Conservation (phyloP, 2,888 invertebrate species). For the Xestia c-nigrum region DNA sequence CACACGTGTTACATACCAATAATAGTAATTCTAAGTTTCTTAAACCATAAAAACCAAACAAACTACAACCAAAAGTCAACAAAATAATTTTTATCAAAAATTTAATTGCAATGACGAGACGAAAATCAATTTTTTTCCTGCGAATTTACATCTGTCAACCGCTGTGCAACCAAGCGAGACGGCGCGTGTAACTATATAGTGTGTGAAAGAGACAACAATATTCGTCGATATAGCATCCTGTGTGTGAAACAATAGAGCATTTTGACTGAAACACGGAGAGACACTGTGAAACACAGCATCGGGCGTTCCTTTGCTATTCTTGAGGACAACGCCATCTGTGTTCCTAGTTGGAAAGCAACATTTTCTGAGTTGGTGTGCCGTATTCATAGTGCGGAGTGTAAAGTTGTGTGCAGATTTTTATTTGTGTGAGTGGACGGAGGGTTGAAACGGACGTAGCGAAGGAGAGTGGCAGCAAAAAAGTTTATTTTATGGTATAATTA, state of each 20-base stretch:
- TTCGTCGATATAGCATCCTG: constrained; percentile 71
- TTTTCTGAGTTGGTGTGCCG: constrained; percentile 62
- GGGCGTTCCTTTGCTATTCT: constrained; percentile 50
- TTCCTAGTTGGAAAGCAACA: constrained; percentile 67
- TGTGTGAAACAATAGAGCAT: constrained; percentile 71
- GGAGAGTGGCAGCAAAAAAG: constrained; percentile 73
- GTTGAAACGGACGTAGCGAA: constrained; percentile 83
- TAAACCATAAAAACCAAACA: constrained; percentile 30
- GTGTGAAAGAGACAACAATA: constrained; percentile 60
- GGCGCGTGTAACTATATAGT: constrained; percentile 55
- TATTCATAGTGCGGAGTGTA: constrained; percentile 49
- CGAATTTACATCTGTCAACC: constrained; percentile 71
- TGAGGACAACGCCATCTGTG: constrained; percentile 72
- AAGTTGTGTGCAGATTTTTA: constrained; percentile 59
- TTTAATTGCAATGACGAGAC: constrained; percentile 46
- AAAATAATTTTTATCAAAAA: constrained; percentile 50
- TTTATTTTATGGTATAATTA: constrained; percentile 22
- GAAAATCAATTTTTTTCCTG: constrained; percentile 69
- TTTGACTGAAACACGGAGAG: constrained; percentile 52
- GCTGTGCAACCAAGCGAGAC: constrained; percentile 65
- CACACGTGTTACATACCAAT: constrained; percentile 2
- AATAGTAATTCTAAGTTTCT: constrained; percentile 11
- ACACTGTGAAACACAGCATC: constrained; percentile 71
- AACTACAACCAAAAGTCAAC: constrained; percentile 23
- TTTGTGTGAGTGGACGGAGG: constrained; percentile 76